phyloP scores from a whole-genome alignment of 2,113 vertebrate genomes.

The zebrafish (Danio rerio) region DNA sequence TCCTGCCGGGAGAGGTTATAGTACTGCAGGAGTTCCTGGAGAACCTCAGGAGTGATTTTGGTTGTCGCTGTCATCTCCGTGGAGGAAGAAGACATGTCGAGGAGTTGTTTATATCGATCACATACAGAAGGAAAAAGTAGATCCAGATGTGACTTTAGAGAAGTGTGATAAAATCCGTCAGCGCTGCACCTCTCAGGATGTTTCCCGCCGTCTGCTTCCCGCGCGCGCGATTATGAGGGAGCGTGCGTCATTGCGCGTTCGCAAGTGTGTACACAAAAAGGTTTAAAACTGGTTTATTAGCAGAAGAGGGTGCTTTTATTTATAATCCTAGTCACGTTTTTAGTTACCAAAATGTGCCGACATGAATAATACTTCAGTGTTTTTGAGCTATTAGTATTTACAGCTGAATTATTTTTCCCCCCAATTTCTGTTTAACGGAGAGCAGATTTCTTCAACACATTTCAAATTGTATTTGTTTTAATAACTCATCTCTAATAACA shows the following conservation, averaged over 20 bases:
- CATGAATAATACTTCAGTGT: too few relatives aligned
- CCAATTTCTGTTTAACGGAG: too few relatives aligned
- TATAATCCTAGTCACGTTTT: too few relatives aligned
- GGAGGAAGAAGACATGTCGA: constrained; percentile 4
- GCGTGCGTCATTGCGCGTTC: neutral
- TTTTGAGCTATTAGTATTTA: too few relatives aligned
- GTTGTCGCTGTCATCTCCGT: constrained; percentile 62
- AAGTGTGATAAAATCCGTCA: neutral
- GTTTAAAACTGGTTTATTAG: too few relatives aligned
- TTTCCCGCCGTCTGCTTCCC: neutral
- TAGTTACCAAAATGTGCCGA: too few relatives aligned
- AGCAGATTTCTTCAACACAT: too few relatives aligned
- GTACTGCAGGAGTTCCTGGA: constrained; percentile 74
- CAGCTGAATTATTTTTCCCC: too few relatives aligned
- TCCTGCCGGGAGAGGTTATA: constrained; percentile 81
- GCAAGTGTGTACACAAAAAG: too few relatives aligned
- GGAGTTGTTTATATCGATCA: neutral
- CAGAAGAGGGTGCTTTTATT: too few relatives aligned
- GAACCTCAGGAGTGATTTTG: constrained; percentile 77
- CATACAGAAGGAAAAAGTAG: neutral
- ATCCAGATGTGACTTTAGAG: neutral
- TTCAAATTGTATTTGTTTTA: too few relatives aligned
- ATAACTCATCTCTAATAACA: too few relatives aligned
- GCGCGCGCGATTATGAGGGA: neutral
- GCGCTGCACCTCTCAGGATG: neutral